Base-by-base conservation (phyloP, 2,888 invertebrate species). In the Drosophila emarginata region DNA sequence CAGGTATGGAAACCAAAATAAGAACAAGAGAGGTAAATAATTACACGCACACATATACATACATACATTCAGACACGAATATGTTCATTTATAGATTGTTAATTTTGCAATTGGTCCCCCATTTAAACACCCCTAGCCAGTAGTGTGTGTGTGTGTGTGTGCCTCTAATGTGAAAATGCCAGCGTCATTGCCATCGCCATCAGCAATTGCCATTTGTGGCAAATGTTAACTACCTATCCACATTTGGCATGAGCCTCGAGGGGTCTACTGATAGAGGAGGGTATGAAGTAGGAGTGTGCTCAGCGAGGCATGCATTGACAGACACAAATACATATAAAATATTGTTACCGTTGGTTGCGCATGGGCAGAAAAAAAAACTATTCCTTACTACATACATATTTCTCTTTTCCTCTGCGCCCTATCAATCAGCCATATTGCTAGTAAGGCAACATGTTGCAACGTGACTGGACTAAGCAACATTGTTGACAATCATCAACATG, bases 91-190 rank as follows among this genome's bases (percentile, higher is more conserved):
- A 59, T 59, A 54, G 64, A 69, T 71, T 76, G 74, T 70, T 77
- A 73, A 77, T 86, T 88, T 86, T 74, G 84, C 88, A 85, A 88
- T 77, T 77, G 78, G 67, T 14, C n/a, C 51, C 60, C 51, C 54
- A 56, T 52, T 67, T 63, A 58, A 58, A 21, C 60, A 3, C 26
- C 58, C 57, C 67, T 61, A 78, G 77, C 72, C 78, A n/a, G n/a
- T n/a, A 28, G 6, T 28, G 28, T 28, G 28, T 32, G 32, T 32
- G 11, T 85, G 80, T 74, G 56, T 26, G 45, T 53, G 23, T 36
- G 15, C 61, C 72, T 79, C 79, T 82, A 79, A 87, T 85, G 86
- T 77, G 74, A 76, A 80, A 84, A 84, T 86, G 76, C 76, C 78
- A 72, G 72, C 53, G 53, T 53, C 53, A 53, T 53, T 53, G 72